These are phyloP conservation scores for Trachelipus rathkii DNA, from an alignment of 1,140 invertebrate species.

Conservation along the genomic window DNA sequence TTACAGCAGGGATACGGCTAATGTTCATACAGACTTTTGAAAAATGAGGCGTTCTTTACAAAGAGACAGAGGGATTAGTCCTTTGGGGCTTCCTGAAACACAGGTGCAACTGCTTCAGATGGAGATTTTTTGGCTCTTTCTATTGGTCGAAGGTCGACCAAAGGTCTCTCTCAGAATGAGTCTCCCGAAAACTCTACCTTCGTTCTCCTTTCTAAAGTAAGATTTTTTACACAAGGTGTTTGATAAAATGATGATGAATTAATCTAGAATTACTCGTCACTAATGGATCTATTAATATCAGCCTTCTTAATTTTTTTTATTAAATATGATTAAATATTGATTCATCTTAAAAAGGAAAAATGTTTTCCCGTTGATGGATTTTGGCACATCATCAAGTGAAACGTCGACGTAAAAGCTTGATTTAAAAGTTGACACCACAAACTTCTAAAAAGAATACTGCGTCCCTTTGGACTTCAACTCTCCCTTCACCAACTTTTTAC, in stretches of 20 bases:
- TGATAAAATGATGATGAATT: too few relatives aligned
- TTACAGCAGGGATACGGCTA: too few relatives aligned
- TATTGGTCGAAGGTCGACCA: background rate
- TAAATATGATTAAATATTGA: background rate
- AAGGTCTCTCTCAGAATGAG: background rate
- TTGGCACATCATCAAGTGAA: constrained; percentile 14
- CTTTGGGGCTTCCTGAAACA: too few relatives aligned
- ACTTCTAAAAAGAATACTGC: background rate
- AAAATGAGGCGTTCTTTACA: too few relatives aligned
- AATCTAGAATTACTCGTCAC: too few relatives aligned
- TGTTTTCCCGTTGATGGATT: background rate
- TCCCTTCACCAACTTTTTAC: constrained; percentile 4
- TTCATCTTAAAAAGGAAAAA: background rate
- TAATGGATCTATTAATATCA: too few relatives aligned
- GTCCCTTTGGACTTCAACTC: background rate
- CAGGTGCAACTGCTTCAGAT: background rate
- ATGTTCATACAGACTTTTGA: too few relatives aligned
- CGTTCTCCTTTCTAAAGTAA: background rate
- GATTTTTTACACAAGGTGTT: background rate
- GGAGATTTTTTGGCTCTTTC: background rate
- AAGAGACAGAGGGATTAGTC: too few relatives aligned
- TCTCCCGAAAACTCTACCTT: background rate
- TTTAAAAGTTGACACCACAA: constrained; percentile 28
- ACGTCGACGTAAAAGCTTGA: background rate
- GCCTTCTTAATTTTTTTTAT: too few relatives aligned